These are phyloP conservation scores for Hippolais icterina DNA, from an alignment of 2,113 vertebrate species.

Conservation along the genomic window DNA sequence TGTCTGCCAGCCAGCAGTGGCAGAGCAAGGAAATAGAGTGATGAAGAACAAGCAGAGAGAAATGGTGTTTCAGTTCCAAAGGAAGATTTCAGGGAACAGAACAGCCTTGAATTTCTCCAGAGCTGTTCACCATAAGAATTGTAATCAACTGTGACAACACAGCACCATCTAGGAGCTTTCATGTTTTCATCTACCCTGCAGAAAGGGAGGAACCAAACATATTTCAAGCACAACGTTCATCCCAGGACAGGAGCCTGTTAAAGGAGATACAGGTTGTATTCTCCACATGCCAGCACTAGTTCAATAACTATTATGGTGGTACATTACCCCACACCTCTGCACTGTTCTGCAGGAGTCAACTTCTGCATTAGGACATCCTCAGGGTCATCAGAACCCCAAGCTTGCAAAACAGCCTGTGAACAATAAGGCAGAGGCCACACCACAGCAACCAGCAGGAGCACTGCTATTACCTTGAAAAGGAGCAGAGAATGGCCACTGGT, in stretches of 20 bases:
- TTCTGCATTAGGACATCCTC: not conserved
- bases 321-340: not conserved
- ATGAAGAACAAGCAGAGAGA: not conserved
- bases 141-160: not conserved
- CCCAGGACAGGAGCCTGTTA: not conserved
- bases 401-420: not conserved
- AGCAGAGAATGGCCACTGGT: not conserved
- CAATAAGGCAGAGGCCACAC: not conserved
- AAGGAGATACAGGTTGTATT: not conserved
- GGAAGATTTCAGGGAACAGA: conserved; percentile 1
- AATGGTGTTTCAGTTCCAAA: not conserved
- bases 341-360: not conserved
- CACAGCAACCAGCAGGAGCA: not conserved
- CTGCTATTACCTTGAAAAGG: not conserved
- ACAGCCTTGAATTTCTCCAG: conserved; percentile 20
- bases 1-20: not conserved
- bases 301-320: not conserved
- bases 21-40: not conserved
- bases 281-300: not conserved
- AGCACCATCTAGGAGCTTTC: not conserved
- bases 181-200: not conserved
- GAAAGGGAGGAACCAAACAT: not conserved
- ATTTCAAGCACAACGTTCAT: not conserved
- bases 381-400: not conserved
- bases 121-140: not conserved